These are phyloP conservation scores for Noctua comes DNA, from an alignment of 2,888 invertebrate genomes.

Conservation along the genomic window DNA sequence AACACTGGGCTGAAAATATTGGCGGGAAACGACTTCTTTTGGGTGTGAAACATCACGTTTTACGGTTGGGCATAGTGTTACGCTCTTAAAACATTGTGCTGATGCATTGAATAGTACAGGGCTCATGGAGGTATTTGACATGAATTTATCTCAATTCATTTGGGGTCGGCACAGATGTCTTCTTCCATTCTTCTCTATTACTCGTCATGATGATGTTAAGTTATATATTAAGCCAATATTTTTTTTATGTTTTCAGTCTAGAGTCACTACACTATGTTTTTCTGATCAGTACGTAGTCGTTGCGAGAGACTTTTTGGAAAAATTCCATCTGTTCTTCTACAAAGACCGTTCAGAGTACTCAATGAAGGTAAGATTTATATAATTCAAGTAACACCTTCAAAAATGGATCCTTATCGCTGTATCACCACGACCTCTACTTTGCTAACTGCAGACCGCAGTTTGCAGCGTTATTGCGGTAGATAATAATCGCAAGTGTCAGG, in stretches of 20 bases:
- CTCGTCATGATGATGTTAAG: too few species aligned
- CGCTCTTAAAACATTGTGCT: not conserved
- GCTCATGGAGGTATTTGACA: too few species aligned
- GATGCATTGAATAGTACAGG: not conserved
- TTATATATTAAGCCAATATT: not conserved
- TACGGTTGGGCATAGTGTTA: not conserved
- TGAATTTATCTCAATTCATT: too few species aligned
- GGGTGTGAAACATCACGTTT: too few species aligned
- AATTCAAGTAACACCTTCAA: not conserved
- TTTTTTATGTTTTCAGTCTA: conserved; percentile 17
- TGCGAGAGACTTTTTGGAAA: conserved; percentile 17
- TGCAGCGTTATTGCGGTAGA: too few species aligned
- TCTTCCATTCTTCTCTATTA: too few species aligned
- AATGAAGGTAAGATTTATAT: conserved; percentile 26
- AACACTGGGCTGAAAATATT: not conserved
- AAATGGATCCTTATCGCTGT: too few species aligned
- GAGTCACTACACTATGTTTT: conserved; percentile 32
- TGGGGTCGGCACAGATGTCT: too few species aligned
- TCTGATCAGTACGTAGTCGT: not conserved
- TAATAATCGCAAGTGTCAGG: too few species aligned
- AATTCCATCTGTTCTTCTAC: conserved; percentile 29
- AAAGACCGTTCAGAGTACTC: conserved; percentile 36
- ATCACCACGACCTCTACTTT: not conserved
- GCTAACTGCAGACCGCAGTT: not conserved
- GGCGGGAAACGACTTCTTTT: too few species aligned